A percentile compares a stretch with the other conserved stretches of the same genome.
phyloP scores from a whole-genome alignment of 2,888 invertebrate species.

The Bruchidius siliquastri region DNA sequence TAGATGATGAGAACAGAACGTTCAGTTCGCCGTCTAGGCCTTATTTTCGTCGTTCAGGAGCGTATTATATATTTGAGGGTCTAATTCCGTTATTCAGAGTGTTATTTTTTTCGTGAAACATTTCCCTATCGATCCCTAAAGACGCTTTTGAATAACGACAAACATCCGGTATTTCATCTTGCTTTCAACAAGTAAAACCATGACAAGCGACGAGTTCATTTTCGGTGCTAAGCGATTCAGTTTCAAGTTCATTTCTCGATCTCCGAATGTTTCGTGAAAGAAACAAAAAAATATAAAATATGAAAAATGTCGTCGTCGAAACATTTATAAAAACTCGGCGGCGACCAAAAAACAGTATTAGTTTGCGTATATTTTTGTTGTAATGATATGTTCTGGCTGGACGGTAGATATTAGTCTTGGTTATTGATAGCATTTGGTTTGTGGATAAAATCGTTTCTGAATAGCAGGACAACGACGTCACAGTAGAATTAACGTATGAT shows the following conservation, averaged over 20 bases:
- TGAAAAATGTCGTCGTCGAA: constrained; percentile 24
- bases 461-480: not conserved
- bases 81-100: too few relatives aligned
- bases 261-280: constrained; percentile 9
- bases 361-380: constrained; percentile 11
- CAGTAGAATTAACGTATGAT: too few relatives aligned
- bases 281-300: constrained; percentile 27
- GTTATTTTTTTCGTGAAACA: too few relatives aligned
- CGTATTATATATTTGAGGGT: too few relatives aligned
- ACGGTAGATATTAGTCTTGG: not conserved
- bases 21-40: too few relatives aligned
- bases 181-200: not conserved
- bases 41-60: too few relatives aligned
- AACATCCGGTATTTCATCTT: not conserved
- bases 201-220: constrained; percentile 1
- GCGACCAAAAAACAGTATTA: constrained; percentile 31
- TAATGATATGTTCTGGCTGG: not conserved
- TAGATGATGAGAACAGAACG: too few relatives aligned
- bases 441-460: not conserved
- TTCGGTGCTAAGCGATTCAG: not conserved
- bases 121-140: too few relatives aligned
- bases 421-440: not conserved
- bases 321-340: constrained; percentile 36
- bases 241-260: constrained; percentile 11
- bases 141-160: too few relatives aligned